Conservation (phyloP, 2,888 invertebrate species). For the Cynaeus angustus region DNA sequence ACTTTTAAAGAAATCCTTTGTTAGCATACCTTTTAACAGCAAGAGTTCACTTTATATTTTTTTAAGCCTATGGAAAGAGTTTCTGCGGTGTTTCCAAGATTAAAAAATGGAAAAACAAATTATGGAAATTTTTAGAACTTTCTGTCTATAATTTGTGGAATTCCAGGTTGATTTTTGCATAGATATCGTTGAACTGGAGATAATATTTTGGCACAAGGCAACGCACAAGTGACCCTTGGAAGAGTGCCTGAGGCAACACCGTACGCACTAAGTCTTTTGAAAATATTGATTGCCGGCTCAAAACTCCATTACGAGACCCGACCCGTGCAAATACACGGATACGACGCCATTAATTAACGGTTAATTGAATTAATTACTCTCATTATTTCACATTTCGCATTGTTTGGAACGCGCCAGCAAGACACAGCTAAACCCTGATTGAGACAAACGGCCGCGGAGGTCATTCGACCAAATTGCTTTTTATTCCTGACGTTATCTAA, state of each 20-base stretch:
- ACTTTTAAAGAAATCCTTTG: too few species aligned
- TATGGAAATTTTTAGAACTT: too few species aligned
- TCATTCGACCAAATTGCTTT: constrained; percentile 71
- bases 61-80: too few species aligned
- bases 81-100: too few species aligned
- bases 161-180: too few species aligned
- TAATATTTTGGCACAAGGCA: background rate
- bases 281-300: constrained; percentile 73
- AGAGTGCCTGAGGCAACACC: constrained; percentile 40
- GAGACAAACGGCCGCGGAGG: constrained; percentile 71
- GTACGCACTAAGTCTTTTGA: constrained; percentile 58
- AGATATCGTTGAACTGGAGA: too few species aligned
- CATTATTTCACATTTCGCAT: constrained; percentile 72
- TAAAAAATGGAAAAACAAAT: too few species aligned
- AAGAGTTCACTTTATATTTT: too few species aligned
- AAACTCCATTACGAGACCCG: constrained; percentile 72
- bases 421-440: constrained; percentile 70
- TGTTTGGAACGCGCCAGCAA: constrained; percentile 66
- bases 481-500: constrained; percentile 65
- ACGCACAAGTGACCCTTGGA: constrained; percentile 37
- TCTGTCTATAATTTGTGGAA: too few species aligned
- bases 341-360: constrained; percentile 74
- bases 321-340: constrained; percentile 72
- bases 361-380: constrained; percentile 75
- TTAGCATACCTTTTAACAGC: too few species aligned